Conservation (phyloP, 2,888 invertebrate genomes). For the Bibio marci region DNA sequence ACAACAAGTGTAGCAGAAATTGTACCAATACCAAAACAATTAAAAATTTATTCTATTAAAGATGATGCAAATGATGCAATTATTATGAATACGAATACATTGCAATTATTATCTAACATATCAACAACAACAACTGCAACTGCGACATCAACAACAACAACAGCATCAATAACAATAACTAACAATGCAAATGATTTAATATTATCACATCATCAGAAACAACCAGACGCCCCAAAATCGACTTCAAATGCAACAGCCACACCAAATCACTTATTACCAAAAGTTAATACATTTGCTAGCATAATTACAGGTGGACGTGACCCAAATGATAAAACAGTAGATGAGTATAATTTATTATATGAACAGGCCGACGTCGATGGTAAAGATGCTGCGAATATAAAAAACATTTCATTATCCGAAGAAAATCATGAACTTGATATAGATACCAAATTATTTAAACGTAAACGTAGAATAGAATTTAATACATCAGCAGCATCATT, state of each 20-base stretch:
- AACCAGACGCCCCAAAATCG: no score
- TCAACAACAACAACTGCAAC: neutral
- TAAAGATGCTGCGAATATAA: slow-evolving; percentile 30
- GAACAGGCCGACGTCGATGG: slow-evolving; percentile 23
- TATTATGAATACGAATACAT: neutral
- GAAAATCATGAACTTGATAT: slow-evolving; percentile 13
- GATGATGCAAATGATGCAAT: neutral
- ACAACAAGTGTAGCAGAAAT: neutral
- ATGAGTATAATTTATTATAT: slow-evolving; percentile 9
- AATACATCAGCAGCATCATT: slow-evolving; percentile 16
- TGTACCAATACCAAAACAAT: no score
- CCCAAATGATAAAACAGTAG: slow-evolving; percentile 10
- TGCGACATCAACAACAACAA: no score
- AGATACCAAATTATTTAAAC: slow-evolving; percentile 33
- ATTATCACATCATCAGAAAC: no score
- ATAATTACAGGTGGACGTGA: slow-evolving; percentile 11
- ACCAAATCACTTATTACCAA: neutral
- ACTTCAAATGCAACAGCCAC: neutral
- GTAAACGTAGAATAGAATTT: slow-evolving; percentile 35
- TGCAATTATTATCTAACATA: neutral
- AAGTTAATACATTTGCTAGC: slow-evolving; percentile 9
- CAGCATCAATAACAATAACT: no score
- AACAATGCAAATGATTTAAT: no score
- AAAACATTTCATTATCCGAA: no score
- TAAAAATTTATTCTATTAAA: no score